These are phyloP conservation scores for Cliona cf. orientalis DNA, from an alignment of 37 sponge, comb jelly and placozoan species.

Conservation along the genomic window DNA sequence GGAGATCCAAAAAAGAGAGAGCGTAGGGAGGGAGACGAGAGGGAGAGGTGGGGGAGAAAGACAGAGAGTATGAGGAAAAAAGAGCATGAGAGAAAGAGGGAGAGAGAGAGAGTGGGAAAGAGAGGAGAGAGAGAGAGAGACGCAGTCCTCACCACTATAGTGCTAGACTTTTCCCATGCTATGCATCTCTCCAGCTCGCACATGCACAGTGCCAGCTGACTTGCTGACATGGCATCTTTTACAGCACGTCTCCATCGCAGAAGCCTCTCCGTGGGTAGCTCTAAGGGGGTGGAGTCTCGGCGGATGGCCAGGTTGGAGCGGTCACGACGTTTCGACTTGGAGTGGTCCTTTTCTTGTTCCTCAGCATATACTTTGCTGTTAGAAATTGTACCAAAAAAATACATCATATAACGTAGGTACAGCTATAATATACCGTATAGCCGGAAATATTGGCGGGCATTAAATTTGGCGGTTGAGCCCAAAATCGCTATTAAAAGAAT, in stretches of 20 bases:
- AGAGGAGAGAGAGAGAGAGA: conserved; percentile 48
- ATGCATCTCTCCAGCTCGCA: conserved; percentile 71
- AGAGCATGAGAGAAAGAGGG: conserved; percentile 43
- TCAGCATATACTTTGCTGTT: conserved; percentile 29
- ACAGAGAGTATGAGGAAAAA: conserved; percentile 33
- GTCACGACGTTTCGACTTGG: conserved; percentile 3
- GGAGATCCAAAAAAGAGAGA: not conserved
- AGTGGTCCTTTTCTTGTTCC: not conserved
- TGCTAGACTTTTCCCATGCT: conserved; percentile 93
- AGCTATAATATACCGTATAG: too few species aligned
- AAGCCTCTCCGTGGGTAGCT: conserved; percentile 24
- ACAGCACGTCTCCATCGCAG: conserved; percentile 80
- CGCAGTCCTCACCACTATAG: conserved; percentile 81
- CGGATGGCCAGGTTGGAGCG: not conserved
- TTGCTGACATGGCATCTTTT: conserved; percentile 63
- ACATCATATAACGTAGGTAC: too few species aligned
- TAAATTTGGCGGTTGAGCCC: too few species aligned
- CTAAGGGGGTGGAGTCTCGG: conserved; percentile 14
- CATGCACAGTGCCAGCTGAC: conserved; percentile 83
- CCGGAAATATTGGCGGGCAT: too few species aligned
- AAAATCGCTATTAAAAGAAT: too few species aligned
- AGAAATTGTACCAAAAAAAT: too few species aligned
- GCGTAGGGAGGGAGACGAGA: conserved; percentile 7
- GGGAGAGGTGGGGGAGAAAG: conserved; percentile 18
- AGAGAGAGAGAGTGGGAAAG: conserved; percentile 44